A percentile compares a stretch with the other conserved stretches of the same genome.
Conservation (phyloP, 2,797 vertebrate genomes). For the Neosalanx taihuensis region DNA sequence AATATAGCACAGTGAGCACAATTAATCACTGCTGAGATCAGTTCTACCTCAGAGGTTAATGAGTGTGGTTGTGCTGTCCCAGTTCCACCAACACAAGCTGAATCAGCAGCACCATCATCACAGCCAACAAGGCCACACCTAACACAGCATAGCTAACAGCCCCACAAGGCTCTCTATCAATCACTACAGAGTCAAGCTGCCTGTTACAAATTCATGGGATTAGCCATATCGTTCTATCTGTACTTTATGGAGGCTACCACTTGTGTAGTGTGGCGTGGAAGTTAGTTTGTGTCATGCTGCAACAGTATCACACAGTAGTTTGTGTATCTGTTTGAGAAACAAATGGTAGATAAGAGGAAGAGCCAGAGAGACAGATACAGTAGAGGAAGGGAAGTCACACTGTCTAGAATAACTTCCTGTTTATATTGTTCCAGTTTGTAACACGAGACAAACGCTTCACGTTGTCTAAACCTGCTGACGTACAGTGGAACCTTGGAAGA, state of each 20-base stretch:
- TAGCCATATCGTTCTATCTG: neutral
- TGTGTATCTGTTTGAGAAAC: neutral
- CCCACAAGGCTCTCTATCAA: conserved; percentile 10
- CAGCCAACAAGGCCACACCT: conserved; percentile 6
- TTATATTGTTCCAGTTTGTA: conserved; percentile 38
- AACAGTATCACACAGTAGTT: neutral
- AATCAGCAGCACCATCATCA: conserved; percentile 12
- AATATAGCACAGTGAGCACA: conserved; percentile 6
- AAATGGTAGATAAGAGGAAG: neutral
- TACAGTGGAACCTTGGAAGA: conserved; percentile 6
- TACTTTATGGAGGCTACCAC: conserved; percentile 14
- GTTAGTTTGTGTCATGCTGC: neutral
- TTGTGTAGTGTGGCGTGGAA: neutral
- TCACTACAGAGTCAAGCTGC: conserved; percentile 23
- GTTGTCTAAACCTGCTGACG: conserved; percentile 7
- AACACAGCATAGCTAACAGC: conserved; percentile 2
- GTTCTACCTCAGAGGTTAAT: conserved; percentile 21
- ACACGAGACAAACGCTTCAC: conserved; percentile 18
- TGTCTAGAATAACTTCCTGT: conserved; percentile 38
- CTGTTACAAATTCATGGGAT: neutral
- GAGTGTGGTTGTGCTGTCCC: conserved; percentile 11
- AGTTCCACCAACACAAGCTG: conserved; percentile 14
- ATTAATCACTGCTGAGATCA: conserved; percentile 12
- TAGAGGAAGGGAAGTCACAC: conserved; percentile 21
- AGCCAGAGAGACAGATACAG: conserved; percentile 25